phyloP scores from a whole-genome alignment of 2,888 invertebrate genomes.

The Cyclophora punctaria region DNA sequence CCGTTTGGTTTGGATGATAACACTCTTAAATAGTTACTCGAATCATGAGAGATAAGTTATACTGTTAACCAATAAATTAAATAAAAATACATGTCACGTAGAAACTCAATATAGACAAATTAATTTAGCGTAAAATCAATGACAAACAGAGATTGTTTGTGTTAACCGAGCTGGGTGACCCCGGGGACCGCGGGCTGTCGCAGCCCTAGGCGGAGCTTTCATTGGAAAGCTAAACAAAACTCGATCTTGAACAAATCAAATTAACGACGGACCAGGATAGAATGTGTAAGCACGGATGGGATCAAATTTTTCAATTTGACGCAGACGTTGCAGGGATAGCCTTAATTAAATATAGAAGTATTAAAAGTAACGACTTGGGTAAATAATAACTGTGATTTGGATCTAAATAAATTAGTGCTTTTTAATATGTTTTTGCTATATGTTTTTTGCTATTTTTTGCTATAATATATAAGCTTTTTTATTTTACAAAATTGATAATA shows the following conservation, averaged over 20 bases:
- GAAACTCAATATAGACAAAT: slow-evolving; percentile 44
- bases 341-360: too few relatives aligned
- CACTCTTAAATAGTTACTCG: too few relatives aligned
- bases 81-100: slow-evolving; percentile 1
- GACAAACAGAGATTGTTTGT: slow-evolving; percentile 62
- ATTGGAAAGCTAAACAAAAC: slow-evolving; percentile 67
- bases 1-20: too few relatives aligned
- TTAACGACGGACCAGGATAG: slow-evolving; percentile 35
- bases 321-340: not conserved
- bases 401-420: too few relatives aligned
- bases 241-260: slow-evolving; percentile 61
- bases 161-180: slow-evolving; percentile 51
- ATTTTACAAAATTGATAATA: too few relatives aligned
- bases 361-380: too few relatives aligned
- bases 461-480: too few relatives aligned
- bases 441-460: too few relatives aligned
- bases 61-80: too few relatives aligned
- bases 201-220: slow-evolving; percentile 27
- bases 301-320: slow-evolving; percentile 21
- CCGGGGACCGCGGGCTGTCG: slow-evolving; percentile 33
- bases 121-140: slow-evolving; percentile 73
- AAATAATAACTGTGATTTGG: too few relatives aligned
- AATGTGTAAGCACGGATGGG: slow-evolving; percentile 25
- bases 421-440: too few relatives aligned
- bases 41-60: too few relatives aligned